These are phyloP conservation scores for Dolichomitus sp. DNA, from an alignment of 2,888 invertebrate genomes.

Conservation along the genomic window DNA sequence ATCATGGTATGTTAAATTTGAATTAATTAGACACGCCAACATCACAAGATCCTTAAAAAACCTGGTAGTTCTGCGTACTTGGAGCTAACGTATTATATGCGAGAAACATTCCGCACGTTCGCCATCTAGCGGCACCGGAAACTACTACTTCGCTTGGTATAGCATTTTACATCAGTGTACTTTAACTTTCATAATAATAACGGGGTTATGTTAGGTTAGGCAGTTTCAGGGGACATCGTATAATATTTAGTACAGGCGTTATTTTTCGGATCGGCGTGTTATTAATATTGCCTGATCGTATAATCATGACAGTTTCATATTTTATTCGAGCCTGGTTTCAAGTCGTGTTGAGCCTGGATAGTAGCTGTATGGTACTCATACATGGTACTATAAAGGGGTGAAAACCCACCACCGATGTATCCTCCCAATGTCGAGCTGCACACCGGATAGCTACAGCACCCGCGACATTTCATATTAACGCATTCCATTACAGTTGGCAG, in stretches of 20 bases:
- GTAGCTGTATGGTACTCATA: neutral
- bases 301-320: conserved; percentile 3
- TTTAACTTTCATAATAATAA: neutral
- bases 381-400: conserved; percentile 25
- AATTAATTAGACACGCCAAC: neutral
- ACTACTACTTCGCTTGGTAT: neutral
- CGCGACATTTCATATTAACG: conserved; percentile 81
- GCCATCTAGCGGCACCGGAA: neutral
- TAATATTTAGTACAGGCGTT: neutral
- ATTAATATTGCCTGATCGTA: neutral
- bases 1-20: neutral
- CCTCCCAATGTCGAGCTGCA: conserved; percentile 14
- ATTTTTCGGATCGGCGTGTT: neutral
- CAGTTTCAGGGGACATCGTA: neutral
- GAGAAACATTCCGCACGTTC: neutral
- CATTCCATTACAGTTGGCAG: conserved; percentile 82
- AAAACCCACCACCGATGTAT: conserved; percentile 44
- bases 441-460: conserved; percentile 28
- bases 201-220: neutral
- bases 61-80: neutral
- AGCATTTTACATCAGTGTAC: neutral
- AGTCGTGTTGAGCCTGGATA: conserved; percentile 10
- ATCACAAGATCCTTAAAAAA: neutral
- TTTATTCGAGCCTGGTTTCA: conserved; percentile 13
- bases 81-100: neutral